These are phyloP conservation scores for Phataginus tricuspis DNA, from an alignment of 2,797 vertebrate species.

Conservation along the genomic window DNA sequence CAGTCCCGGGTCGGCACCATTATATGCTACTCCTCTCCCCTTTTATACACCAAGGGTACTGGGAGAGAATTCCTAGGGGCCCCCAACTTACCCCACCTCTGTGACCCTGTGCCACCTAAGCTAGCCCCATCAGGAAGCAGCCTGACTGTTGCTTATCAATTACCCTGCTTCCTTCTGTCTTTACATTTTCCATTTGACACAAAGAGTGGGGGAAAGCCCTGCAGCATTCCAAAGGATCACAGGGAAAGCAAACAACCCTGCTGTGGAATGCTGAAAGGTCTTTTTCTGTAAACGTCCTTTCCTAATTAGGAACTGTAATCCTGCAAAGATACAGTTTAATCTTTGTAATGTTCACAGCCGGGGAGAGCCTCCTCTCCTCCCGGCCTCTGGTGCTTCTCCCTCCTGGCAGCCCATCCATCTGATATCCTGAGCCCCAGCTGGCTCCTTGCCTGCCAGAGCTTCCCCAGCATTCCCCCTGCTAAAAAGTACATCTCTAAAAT, in stretches of 20 bases:
- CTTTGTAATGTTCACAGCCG: neutral
- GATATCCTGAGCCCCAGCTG: neutral
- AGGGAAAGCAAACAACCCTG: slow-evolving; percentile 40
- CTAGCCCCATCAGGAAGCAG: neutral
- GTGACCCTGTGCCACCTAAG: neutral
- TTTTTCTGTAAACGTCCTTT: slow-evolving; percentile 58
- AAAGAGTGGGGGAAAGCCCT: neutral
- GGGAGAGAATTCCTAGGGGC: neutral
- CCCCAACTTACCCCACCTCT: neutral
- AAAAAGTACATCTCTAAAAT: neutral
- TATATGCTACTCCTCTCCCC: neutral
- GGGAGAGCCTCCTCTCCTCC: slow-evolving; percentile 24
- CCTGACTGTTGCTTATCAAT: neutral
- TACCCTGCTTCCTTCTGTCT: slow-evolving; percentile 6
- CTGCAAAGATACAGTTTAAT: slow-evolving; percentile 62
- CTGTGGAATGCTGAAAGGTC: slow-evolving; percentile 67
- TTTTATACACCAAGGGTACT: neutral
- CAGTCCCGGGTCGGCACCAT: neutral
- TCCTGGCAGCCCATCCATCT: slow-evolving; percentile 46
- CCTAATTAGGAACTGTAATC: slow-evolving; percentile 79
- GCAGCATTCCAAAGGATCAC: neutral
- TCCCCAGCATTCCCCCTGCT: neutral
- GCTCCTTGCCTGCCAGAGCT: neutral
- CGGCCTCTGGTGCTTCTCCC: slow-evolving; percentile 10
- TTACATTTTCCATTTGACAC: slow-evolving; percentile 44